Evolutionary conservation across 1,140 invertebrate genomes (phyloP), one percentile per base, ranked within the genome.

Genomic region (Drosophila orena): DNA sequence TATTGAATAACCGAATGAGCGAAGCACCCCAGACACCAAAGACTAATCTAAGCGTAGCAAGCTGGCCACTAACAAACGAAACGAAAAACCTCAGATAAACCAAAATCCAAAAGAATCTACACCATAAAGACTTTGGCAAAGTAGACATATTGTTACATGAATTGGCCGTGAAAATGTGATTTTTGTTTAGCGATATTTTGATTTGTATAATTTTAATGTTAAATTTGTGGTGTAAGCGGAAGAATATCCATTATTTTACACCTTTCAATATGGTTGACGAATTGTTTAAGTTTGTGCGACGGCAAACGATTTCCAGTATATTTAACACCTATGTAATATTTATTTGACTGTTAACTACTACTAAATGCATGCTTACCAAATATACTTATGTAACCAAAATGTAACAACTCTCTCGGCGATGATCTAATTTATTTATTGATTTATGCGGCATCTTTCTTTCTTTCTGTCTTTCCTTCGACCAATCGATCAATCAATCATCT

Each of bases 391-490:
- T 64, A 66, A 64, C 15, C 54, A 64, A 85, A 60, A 52, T 70
- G 44, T 78, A 86, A 78, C 59, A 69, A 85, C 65, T 75, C 62
- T 79, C 61, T 60, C 58, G 76, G 62, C 70, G 40, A 90, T 66
- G 72, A 78, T 78, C 77, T 90, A 89, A 90, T 88, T 89, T 84
- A 84, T 73, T 88, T 79, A 66, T 77, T 78, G 35, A 77, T 83
- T 80, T 79, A 79, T 88, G 79, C 84, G 84, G 62, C 84, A 88
- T 78, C 60, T 88, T 89, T 88, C 81, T 85, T 84, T 84, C 77
- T 86, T 88, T 79, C 71, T 88, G 77, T 83, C 78, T 77, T 83
- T 81, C 79, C 84, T 85, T 84, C 74, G 57, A 81, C 30, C 44
- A 62, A 76, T 49, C 66, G 46, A 72, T 5, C 66, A 56, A 72